Evolutionary conservation across 2,888 invertebrate species (phyloP).

Genomic region (Orchesellides sinensis): DNA sequence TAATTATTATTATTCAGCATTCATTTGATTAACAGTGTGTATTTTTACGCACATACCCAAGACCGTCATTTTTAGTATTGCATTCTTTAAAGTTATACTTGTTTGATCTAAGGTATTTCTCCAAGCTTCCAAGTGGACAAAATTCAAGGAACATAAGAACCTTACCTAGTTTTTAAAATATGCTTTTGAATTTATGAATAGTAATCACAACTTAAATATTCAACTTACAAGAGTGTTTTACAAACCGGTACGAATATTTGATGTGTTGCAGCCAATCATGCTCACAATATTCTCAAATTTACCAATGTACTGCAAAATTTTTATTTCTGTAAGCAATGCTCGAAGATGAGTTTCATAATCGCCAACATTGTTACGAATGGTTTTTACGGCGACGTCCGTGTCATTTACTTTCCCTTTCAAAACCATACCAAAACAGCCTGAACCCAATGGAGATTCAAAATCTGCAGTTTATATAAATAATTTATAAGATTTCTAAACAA

Average conservation of each 20-base stretch:
- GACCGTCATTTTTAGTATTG: neutral
- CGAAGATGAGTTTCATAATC: neutral
- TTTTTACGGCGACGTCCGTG: slow-evolving; percentile 17
- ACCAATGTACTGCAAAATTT: slow-evolving; percentile 32
- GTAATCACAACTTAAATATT: too few relatives aligned
- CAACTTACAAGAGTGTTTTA: neutral
- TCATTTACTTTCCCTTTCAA: slow-evolving; percentile 6
- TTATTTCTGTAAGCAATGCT: slow-evolving; percentile 25
- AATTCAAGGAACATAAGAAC: slow-evolving; percentile 28
- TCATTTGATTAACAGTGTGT: too few relatives aligned
- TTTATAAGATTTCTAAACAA: too few relatives aligned
- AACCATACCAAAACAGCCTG: slow-evolving; percentile 26
- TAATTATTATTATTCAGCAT: too few relatives aligned
- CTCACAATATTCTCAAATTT: slow-evolving; percentile 18
- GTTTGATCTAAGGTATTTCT: slow-evolving; percentile 3
- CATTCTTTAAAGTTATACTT: neutral
- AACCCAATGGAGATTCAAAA: neutral
- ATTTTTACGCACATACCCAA: neutral
- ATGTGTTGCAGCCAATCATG: slow-evolving; percentile 21
- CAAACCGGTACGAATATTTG: slow-evolving; percentile 6
- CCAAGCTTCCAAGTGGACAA: slow-evolving; percentile 27
- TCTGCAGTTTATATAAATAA: too few relatives aligned
- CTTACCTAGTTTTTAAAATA: slow-evolving; percentile 9
- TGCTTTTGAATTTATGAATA: too few relatives aligned
- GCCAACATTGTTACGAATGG: neutral